phyloP scores from a whole-genome alignment of 2,888 invertebrate genomes.

The Nemoura dubitans region DNA sequence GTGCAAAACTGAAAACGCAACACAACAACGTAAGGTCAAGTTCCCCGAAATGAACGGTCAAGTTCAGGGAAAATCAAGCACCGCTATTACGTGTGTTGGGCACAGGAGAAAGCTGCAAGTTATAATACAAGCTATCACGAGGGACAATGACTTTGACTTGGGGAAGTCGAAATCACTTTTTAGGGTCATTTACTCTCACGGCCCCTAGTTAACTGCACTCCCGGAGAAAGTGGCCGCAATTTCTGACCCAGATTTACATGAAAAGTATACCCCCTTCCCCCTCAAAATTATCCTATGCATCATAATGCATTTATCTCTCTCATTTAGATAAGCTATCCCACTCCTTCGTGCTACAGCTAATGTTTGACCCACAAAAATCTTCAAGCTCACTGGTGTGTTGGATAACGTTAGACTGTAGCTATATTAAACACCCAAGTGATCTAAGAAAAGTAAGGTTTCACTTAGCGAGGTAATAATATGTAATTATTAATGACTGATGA shows the following conservation, averaged over 20 bases:
- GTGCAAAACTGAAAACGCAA: slow-evolving; percentile 15
- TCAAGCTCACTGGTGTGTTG: neutral
- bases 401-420: neutral
- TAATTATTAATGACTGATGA: slow-evolving; percentile 30
- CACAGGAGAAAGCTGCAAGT: slow-evolving; percentile 23
- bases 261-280: slow-evolving; percentile 18
- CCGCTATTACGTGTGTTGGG: neutral
- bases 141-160: slow-evolving; percentile 31
- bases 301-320: neutral
- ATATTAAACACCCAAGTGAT: slow-evolving; percentile 16
- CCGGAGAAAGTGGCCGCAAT: slow-evolving; percentile 45
- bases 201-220: neutral
- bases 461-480: slow-evolving; percentile 38
- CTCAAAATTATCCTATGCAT: neutral
- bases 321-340: neutral
- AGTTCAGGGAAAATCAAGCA: slow-evolving; percentile 29
- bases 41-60: slow-evolving; percentile 33
- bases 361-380: slow-evolving; percentile 14
- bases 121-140: neutral
- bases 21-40: slow-evolving; percentile 18
- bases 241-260: slow-evolving; percentile 40
- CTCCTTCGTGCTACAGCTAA: neutral
- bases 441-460: slow-evolving; percentile 28
- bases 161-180: slow-evolving; percentile 29
- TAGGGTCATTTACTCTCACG: slow-evolving; percentile 43